phyloP scores from a whole-genome alignment of 2,113 vertebrate genomes.

The Cinclus cinclus region DNA sequence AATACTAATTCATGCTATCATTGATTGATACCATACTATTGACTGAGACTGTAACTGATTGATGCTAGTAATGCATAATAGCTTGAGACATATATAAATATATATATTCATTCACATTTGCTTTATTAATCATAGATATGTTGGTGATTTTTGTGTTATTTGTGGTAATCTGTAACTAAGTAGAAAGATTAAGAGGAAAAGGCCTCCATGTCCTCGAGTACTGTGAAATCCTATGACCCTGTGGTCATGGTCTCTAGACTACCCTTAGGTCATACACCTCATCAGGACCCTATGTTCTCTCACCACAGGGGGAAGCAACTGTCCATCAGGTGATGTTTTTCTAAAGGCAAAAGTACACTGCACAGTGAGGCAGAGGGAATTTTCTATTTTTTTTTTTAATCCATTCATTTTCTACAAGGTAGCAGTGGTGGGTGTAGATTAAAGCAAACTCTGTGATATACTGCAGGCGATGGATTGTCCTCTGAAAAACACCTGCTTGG shows the following conservation, averaged over 20 bases:
- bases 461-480: background rate
- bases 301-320: rapidly evolving
- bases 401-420: background rate
- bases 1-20: background rate
- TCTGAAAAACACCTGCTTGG: background rate
- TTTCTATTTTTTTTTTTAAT: background rate
- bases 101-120: background rate
- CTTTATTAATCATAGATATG: background rate
- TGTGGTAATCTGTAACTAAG: background rate
- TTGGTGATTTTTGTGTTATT: background rate
- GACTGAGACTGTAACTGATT: background rate
- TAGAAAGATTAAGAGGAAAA: background rate
- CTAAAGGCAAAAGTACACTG: background rate
- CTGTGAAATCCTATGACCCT: background rate
- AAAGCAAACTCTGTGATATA: background rate
- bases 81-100: background rate
- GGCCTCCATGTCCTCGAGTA: rapidly evolving
- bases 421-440: background rate
- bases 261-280: background rate
- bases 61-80: background rate
- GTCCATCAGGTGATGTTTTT: background rate
- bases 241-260: rapidly evolving
- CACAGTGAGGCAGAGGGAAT: background rate
- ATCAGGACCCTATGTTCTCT: background rate
- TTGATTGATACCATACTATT: background rate